phyloP scores from a whole-genome alignment of 2,113 vertebrate genomes.

The Glaucidium brasilianum region DNA sequence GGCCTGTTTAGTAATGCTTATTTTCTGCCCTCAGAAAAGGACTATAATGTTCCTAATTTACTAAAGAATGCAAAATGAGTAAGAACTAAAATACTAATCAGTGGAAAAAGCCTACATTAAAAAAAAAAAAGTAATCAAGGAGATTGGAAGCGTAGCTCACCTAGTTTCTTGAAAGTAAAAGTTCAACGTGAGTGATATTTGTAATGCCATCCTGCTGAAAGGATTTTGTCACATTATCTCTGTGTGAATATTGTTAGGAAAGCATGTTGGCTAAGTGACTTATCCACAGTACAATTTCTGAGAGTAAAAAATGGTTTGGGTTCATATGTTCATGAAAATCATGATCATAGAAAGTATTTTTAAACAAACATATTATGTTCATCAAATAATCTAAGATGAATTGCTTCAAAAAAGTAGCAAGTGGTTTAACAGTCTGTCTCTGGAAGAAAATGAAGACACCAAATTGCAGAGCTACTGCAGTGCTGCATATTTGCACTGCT shows the following conservation, averaged over 20 bases:
- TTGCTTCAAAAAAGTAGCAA: neutral
- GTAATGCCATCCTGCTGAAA: neutral
- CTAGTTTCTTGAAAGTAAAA: neutral
- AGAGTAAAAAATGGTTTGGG: neutral
- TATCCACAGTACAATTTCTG: neutral
- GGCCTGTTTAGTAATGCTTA: neutral
- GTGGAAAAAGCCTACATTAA: neutral
- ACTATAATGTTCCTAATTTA: neutral
- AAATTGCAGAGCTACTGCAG: neutral
- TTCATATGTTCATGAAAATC: neutral
- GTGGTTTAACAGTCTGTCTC: neutral
- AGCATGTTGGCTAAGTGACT: neutral
- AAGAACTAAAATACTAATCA: neutral
- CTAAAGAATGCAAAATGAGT: neutral
- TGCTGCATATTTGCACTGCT: neutral
- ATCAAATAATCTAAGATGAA: neutral
- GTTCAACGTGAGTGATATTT: neutral
- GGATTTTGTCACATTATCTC: neutral
- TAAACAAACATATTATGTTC: neutral
- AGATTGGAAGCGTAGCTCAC: neutral
- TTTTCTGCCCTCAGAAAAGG: neutral
- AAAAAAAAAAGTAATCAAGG: neutral
- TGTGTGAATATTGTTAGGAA: neutral
- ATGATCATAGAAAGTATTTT: neutral
- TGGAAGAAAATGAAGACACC: neutral